Evolutionary conservation across 2,113 vertebrate genomes (phyloP), one percentile per base, ranked within the genome.

Genomic region (Alaudala cheleensis): DNA sequence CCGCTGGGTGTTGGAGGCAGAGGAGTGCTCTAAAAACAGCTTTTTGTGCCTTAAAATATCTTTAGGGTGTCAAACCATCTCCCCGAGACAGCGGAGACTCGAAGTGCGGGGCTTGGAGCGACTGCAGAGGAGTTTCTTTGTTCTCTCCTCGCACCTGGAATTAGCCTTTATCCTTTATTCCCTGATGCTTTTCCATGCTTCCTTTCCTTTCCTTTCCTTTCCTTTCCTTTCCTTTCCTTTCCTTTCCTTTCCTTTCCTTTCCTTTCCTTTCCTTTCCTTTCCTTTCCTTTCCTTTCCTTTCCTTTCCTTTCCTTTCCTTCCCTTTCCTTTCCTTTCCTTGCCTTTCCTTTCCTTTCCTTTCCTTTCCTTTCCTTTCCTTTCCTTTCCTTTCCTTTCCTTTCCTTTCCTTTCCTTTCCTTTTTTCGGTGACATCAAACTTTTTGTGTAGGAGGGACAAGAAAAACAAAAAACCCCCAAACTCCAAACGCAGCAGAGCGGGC

Each of bases 41-140:
- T 44, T 85, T 92, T 76, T 76, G 40, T 77, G 23, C 53, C 34
- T 54, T 22, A 73, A 65, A 88, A 73, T 50, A 61, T 10, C 42
- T 45, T 8, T 9, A 33, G 28, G 40, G 45, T 8, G 26, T 49
- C n/a, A 49, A 72, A 29, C 2, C 2, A 0, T 31, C 2, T 44
- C 57, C 51, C 6, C 0, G 3, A 3, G 70, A 51, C 69, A 71
- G 6, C 8, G 8, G 28, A 86, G 7, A 39, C 83, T 37, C 33
- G 6, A 33, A 81, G 25, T 1, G 5, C 3, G 29, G 12, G 26
- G 40, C 12, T 82, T 6, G 12, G 40, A 0, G 17, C 0, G 11
- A 14, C 61, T 1, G 0, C 37, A 56, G 49, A 25, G 25, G 8
- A n/a, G 25, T 74, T 86, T 56, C 72, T 88, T 86, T 95, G 72